Conservation (phyloP, 2,888 invertebrate species). For the Xestia ashworthii region DNA sequence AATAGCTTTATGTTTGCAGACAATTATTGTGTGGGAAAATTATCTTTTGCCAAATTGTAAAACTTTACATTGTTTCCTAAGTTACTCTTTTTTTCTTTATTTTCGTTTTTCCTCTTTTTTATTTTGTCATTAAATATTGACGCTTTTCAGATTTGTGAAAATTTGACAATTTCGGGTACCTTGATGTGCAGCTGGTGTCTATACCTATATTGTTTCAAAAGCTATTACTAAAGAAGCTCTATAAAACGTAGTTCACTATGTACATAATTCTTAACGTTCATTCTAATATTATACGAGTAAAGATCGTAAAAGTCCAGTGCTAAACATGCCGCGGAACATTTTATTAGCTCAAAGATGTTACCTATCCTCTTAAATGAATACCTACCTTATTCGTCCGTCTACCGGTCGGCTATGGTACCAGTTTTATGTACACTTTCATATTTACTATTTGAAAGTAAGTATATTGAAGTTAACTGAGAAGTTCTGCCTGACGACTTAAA, state of each 20-base stretch:
- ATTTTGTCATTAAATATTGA: no score
- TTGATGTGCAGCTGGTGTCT: no score
- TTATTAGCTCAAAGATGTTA: slow-evolving; percentile 21
- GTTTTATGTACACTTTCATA: slow-evolving; percentile 13
- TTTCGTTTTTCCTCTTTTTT: no score
- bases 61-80: background rate
- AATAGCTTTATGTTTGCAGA: background rate
- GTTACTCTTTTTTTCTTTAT: no score
- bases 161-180: no score
- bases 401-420: background rate
- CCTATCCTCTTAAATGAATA: slow-evolving; percentile 31
- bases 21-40: background rate
- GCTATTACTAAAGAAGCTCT: background rate
- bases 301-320: slow-evolving; percentile 14
- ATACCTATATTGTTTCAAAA: background rate
- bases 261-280: slow-evolving; percentile 1
- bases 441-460: slow-evolving; percentile 1
- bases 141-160: no score
- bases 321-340: slow-evolving; percentile 15
- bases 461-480: background rate
- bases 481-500: background rate
- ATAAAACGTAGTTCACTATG: background rate
- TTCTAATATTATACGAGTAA: no score
- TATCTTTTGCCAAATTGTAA: background rate
- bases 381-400: slow-evolving; percentile 18